Evolutionary conservation across 2,797 vertebrate genomes (phyloP).

Genomic region (Hylomyscus alleni): DNA sequence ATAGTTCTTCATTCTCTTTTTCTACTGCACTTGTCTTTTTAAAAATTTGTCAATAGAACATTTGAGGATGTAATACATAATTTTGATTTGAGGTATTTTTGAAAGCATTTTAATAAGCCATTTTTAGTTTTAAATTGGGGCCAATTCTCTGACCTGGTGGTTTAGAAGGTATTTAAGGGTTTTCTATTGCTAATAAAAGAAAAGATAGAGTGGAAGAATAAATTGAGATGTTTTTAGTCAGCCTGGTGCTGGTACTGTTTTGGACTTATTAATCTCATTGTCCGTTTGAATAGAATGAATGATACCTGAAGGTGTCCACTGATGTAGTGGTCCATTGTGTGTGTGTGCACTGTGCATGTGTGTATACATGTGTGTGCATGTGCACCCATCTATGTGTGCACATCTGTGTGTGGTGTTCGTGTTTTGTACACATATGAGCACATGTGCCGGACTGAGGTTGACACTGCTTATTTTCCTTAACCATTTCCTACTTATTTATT

Average conservation of each 20-base stretch:
- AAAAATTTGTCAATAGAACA: constrained; percentile 11
- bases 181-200: background rate
- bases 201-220: background rate
- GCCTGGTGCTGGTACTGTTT: background rate
- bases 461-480: background rate
- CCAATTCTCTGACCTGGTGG: constrained; percentile 7
- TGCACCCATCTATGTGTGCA: background rate
- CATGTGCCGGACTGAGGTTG: background rate
- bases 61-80: background rate
- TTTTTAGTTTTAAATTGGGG: background rate
- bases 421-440: background rate
- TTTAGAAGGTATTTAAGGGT: background rate
- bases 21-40: background rate
- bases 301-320: background rate
- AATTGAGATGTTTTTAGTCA: background rate
- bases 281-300: constrained; percentile 25
- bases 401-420: background rate
- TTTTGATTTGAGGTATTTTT: background rate
- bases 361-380: background rate
- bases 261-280: background rate
- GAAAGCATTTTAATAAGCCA: constrained; percentile 46
- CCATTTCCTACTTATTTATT: background rate
- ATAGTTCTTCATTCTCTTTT: background rate
- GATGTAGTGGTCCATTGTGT: background rate
- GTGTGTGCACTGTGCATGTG: background rate